Evolutionary conservation across 2,797 vertebrate species (phyloP).

Genomic region (Mionectes olivaceus): DNA sequence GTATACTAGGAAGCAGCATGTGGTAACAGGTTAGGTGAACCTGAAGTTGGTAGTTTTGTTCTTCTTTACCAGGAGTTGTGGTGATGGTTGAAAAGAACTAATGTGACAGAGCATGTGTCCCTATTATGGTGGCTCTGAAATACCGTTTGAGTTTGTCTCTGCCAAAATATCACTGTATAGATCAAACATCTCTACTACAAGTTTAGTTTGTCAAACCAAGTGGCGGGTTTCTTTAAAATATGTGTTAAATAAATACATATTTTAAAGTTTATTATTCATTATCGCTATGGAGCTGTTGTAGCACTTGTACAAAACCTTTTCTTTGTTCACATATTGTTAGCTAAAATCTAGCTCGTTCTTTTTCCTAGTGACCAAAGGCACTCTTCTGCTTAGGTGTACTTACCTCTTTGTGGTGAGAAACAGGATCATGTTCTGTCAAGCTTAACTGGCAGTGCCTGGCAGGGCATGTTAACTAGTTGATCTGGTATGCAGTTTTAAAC

Average conservation of each 20-base stretch:
- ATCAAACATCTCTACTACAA: background rate
- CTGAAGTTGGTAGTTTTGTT: background rate
- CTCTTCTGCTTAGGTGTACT: background rate
- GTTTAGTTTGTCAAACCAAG: background rate
- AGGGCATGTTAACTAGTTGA: background rate
- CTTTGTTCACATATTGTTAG: accelerated
- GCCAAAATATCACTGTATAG: background rate
- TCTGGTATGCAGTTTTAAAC: background rate
- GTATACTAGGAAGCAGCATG: background rate
- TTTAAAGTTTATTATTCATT: background rate
- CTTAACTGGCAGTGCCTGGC: background rate
- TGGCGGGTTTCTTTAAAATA: background rate
- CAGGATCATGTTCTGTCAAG: background rate
- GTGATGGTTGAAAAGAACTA: background rate
- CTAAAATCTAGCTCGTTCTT: accelerated
- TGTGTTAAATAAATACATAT: background rate
- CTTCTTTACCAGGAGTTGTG: background rate
- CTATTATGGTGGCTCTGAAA: background rate
- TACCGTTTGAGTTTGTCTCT: background rate
- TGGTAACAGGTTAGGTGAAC: background rate
- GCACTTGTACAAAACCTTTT: background rate
- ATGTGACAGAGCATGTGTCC: background rate
- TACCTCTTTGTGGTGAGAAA: background rate
- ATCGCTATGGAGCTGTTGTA: background rate
- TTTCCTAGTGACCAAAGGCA: background rate